A percentile compares a stretch with the other conserved stretches of the same genome.
Evolutionary conservation across 92 coral and sea anemone genomes (phyloP).

Genomic region (Paramuricea clavata): DNA sequence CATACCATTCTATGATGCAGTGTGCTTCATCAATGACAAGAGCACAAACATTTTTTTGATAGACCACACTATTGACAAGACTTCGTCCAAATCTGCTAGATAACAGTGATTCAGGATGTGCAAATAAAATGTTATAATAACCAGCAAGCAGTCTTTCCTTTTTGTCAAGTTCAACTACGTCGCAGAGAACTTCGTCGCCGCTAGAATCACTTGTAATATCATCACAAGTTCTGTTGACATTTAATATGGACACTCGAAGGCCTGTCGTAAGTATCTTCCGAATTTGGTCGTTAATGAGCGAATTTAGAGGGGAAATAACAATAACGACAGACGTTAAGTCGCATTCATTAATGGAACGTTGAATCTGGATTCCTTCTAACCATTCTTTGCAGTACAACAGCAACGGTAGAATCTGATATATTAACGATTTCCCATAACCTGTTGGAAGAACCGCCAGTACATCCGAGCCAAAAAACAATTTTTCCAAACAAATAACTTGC

Average conservation of each 20-base stretch:
- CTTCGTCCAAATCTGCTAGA: not conserved
- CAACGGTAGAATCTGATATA: constrained; percentile 55
- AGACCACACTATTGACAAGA: not conserved
- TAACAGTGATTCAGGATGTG: not conserved
- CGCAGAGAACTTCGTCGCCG: not conserved
- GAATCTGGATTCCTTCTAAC: too few species aligned
- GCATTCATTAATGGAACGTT: not conserved
- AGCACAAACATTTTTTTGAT: not conserved
- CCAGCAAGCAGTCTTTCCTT: not conserved
- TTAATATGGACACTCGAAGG: not conserved
- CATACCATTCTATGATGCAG: constrained; percentile 9
- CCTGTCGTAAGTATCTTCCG: not conserved
- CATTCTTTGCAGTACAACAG: constrained; percentile 45
- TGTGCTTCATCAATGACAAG: constrained; percentile 2
- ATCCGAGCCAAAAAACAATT: constrained; percentile 19
- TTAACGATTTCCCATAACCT: constrained; percentile 61
- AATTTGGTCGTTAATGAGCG: constrained; percentile 59
- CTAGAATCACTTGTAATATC: too few species aligned
- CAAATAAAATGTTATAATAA: not conserved
- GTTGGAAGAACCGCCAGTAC: constrained; percentile 59
- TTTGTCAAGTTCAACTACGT: not conserved
- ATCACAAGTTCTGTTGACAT: not conserved
- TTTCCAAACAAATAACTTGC: constrained; percentile 56
- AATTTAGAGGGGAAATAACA: constrained; percentile 53
- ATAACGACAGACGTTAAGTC: not conserved